These are phyloP conservation scores for Spea multiplicata DNA, from an alignment of 2,113 vertebrate species.

Conservation along the genomic window DNA sequence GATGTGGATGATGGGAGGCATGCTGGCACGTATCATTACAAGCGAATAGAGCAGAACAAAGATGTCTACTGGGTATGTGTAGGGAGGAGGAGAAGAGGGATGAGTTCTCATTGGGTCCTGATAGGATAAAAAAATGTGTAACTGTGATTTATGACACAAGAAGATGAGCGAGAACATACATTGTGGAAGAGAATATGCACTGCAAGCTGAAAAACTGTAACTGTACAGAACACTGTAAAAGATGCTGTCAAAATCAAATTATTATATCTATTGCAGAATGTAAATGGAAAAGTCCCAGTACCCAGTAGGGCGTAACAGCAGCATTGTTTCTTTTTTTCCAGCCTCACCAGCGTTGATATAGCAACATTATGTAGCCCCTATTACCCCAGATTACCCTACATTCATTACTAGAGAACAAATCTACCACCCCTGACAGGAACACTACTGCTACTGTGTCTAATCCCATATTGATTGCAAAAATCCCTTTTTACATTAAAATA, in stretches of 20 bases:
- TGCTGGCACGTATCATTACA: slow-evolving; percentile 11
- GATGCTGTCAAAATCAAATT: background rate
- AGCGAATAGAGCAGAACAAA: slow-evolving; percentile 6
- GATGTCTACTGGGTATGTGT: slow-evolving; percentile 11
- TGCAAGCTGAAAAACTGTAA: background rate
- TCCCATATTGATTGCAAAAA: too few species aligned
- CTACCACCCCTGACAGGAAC: too few species aligned
- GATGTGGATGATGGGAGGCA: slow-evolving; percentile 8
- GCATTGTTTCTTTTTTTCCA: too few species aligned
- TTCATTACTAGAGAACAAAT: too few species aligned
- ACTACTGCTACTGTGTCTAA: too few species aligned
- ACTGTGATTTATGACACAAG: slow-evolving; percentile 22
- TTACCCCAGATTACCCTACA: too few species aligned
- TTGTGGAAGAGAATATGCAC: background rate
- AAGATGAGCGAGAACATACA: slow-evolving; percentile 1
- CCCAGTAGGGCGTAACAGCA: too few species aligned
- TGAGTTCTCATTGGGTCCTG: background rate
- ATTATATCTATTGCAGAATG: slow-evolving; percentile 6
- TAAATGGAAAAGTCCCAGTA: too few species aligned
- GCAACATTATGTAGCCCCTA: too few species aligned
- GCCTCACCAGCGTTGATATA: too few species aligned
- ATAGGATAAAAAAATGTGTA: slow-evolving; percentile 14
- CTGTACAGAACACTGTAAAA: background rate
- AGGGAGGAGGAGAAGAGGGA: background rate
- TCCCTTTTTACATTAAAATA: too few species aligned